A percentile compares a stretch with the other conserved stretches of the same genome.
phyloP scores from a whole-genome alignment of 2,113 vertebrate species.

The Piaya cayana region DNA sequence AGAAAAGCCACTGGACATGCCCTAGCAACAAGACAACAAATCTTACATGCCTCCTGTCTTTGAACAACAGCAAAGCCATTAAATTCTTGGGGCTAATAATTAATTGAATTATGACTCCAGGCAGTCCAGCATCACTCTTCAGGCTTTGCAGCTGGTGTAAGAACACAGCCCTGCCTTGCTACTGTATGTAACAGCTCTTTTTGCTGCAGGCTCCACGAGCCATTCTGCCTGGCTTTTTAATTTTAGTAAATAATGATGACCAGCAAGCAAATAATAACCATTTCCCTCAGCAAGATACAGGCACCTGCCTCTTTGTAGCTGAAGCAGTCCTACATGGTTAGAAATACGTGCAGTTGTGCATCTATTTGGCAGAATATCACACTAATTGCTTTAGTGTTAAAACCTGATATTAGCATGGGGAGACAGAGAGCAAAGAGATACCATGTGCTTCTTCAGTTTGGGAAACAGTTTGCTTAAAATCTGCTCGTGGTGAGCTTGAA shows the following conservation, averaged over 20 bases:
- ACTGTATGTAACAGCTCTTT: background rate
- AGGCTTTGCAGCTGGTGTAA: background rate
- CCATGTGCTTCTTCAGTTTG: constrained; percentile 90
- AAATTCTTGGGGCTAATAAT: background rate
- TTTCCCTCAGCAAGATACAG: background rate
- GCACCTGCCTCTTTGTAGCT: background rate
- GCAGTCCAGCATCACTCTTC: background rate
- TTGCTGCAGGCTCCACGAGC: background rate
- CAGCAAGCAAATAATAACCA: background rate
- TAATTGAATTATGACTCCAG: background rate
- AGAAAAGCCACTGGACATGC: background rate
- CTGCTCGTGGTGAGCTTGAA: constrained; percentile 89
- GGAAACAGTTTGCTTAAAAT: constrained; percentile 89
- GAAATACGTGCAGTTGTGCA: background rate
- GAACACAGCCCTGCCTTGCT: background rate
- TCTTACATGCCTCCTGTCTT: background rate
- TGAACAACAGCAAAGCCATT: background rate
- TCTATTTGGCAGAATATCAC: background rate
- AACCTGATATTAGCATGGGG: rapidly evolving
- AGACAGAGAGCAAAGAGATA: constrained; percentile 49
- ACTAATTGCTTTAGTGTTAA: background rate
- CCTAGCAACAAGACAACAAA: background rate
- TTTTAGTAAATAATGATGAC: background rate
- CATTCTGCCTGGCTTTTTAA: background rate
- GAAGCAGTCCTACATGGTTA: background rate